Evolutionary conservation across 2,888 invertebrate genomes (phyloP).

Genomic region (Timema cristinae): DNA sequence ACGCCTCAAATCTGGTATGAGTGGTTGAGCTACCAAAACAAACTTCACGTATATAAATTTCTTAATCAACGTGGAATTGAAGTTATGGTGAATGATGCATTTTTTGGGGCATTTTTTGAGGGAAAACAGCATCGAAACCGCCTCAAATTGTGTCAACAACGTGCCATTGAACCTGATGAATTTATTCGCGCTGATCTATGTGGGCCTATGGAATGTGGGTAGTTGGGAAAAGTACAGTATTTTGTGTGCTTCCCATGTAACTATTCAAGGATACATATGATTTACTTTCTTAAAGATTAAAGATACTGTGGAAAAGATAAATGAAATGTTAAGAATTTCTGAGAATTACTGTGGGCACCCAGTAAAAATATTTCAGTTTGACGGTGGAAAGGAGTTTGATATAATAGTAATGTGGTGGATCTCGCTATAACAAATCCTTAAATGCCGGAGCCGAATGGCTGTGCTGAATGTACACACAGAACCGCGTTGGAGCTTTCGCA

Average conservation of each 20-base stretch:
- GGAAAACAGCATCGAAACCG: conserved; percentile 31
- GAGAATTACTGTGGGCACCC: background rate
- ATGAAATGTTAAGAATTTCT: background rate
- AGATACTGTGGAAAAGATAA: background rate
- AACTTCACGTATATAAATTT: conserved; percentile 30
- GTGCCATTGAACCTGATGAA: conserved; percentile 29
- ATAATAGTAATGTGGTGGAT: background rate
- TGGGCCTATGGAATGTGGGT: conserved; percentile 33
- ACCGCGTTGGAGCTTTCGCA: background rate
- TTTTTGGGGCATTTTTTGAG: conserved; percentile 34
- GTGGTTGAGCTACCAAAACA: conserved; percentile 33
- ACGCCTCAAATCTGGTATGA: conserved; percentile 35
- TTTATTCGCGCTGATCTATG: conserved; percentile 36
- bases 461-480: background rate
- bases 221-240: conserved; percentile 35
- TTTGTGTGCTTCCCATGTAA: conserved; percentile 38
- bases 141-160: background rate
- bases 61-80: conserved; percentile 28
- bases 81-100: conserved; percentile 25
- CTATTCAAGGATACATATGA: conserved; percentile 34
- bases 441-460: background rate
- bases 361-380: background rate
- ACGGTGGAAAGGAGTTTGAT: background rate
- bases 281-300: conserved; percentile 36
- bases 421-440: background rate